phyloP scores from a whole-genome alignment of 2,113 vertebrate species.

The Leptobrachium ailaonicum region DNA sequence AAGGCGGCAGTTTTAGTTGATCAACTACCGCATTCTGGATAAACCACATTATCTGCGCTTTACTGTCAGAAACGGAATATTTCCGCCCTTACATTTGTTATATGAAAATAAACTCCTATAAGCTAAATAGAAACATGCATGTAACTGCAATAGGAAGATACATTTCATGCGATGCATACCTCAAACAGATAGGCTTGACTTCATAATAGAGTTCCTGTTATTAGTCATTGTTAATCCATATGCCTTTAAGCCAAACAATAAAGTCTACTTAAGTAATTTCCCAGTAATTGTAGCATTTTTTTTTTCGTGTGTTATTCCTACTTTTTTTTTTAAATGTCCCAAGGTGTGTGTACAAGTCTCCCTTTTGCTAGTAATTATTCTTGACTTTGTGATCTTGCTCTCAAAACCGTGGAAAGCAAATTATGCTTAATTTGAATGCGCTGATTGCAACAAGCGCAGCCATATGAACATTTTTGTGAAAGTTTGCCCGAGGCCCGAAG shows the following conservation, averaged over 20 bases:
- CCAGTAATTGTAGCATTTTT: constrained; percentile 56
- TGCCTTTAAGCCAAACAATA: constrained; percentile 55
- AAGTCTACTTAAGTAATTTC: constrained; percentile 55
- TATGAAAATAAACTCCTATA: neutral
- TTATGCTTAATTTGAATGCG: constrained; percentile 66
- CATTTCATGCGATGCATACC: constrained; percentile 17
- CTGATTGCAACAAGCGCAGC: constrained; percentile 68
- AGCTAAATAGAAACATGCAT: neutral
- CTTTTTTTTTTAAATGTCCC: constrained; percentile 37
- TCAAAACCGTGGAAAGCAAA: constrained; percentile 66
- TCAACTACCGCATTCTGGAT: too few species aligned
- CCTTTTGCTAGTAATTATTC: constrained; percentile 67
- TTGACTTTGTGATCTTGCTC: constrained; percentile 66
- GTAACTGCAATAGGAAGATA: neutral
- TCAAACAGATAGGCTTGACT: constrained; percentile 48
- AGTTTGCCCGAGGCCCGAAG: constrained; percentile 63
- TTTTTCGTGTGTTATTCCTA: constrained; percentile 55
- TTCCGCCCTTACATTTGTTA: too few species aligned
- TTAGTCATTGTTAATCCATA: constrained; percentile 59
- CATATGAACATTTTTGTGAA: constrained; percentile 62
- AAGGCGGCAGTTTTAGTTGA: too few species aligned
- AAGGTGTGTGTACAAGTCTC: constrained; percentile 58
- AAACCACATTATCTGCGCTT: too few species aligned
- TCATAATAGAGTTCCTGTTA: constrained; percentile 59
- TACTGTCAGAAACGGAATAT: too few species aligned